A percentile compares a stretch with the other conserved stretches of the same genome.
Conservation (phyloP, 2,888 invertebrate species). For the Alloplasta piceator region DNA sequence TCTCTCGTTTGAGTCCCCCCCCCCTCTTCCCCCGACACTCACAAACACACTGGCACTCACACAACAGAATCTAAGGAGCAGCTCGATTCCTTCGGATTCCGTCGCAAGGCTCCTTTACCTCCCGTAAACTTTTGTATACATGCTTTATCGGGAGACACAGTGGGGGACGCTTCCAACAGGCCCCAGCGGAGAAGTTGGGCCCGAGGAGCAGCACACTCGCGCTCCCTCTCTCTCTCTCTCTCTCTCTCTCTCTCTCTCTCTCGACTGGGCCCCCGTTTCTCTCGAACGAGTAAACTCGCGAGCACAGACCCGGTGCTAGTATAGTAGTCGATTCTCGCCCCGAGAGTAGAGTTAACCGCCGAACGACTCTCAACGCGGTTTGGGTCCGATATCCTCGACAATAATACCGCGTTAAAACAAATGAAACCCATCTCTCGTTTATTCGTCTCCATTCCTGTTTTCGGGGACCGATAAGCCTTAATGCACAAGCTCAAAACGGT, state of each 20-base stretch:
- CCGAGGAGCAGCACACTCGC: too few relatives aligned
- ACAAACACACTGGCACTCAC: too few relatives aligned
- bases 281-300: conserved; percentile 65
- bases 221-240: conserved; percentile 53
- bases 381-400: too few relatives aligned
- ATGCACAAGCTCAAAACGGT: too few relatives aligned
- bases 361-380: conserved; percentile 51
- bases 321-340: conserved; percentile 58
- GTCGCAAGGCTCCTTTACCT: conserved; percentile 74
- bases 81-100: too few relatives aligned
- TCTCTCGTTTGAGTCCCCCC: too few relatives aligned
- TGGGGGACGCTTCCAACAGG: conserved; percentile 67
- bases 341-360: conserved; percentile 67
- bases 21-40: conserved; percentile 17
- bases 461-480: too few relatives aligned
- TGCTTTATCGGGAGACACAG: too few relatives aligned
- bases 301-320: conserved; percentile 62
- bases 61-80: too few relatives aligned
- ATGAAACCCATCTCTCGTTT: too few relatives aligned
- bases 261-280: conserved; percentile 61
- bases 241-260: conserved; percentile 48
- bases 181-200: conserved; percentile 59
- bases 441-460: too few relatives aligned
- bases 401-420: conserved; percentile 7
- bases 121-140: conserved; percentile 79